Conservation (phyloP, 2,797 vertebrate genomes). For the Todus mexicanus region DNA sequence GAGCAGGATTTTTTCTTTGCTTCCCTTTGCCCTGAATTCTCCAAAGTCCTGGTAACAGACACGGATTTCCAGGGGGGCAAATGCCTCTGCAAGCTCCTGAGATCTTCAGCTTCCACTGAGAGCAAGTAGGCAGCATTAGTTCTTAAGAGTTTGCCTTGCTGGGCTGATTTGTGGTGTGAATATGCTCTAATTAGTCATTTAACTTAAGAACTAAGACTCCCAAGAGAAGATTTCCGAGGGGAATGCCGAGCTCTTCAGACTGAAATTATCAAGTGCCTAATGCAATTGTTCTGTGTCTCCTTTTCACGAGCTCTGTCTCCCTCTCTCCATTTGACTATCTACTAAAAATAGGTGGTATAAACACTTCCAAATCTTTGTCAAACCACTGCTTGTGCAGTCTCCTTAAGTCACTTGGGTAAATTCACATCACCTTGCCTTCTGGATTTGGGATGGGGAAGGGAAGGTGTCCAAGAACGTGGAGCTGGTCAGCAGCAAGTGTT, state of each 20-base stretch:
- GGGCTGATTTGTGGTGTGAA: slow-evolving; percentile 8
- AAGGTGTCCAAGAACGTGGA: background rate
- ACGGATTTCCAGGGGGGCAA: background rate
- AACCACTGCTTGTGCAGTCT: background rate
- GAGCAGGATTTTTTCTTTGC: background rate
- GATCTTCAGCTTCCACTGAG: background rate
- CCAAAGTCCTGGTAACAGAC: background rate
- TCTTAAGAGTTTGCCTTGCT: background rate
- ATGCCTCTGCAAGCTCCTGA: background rate
- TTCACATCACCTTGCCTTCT: background rate
- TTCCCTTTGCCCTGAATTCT: background rate
- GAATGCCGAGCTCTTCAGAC: slow-evolving; percentile 10
- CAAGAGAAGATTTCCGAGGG: background rate
- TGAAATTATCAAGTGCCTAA: background rate
- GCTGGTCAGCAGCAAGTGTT: background rate
- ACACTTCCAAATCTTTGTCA: background rate
- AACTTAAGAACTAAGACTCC: slow-evolving; percentile 7
- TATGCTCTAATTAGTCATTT: slow-evolving; percentile 12
- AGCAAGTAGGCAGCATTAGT: background rate
- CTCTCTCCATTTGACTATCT: background rate
- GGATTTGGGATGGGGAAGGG: background rate
- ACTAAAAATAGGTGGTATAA: background rate
- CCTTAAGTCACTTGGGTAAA: background rate
- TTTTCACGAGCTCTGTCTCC: background rate
- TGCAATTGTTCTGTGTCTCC: background rate